Conservation (phyloP, 2,797 vertebrate genomes). For the Capromys pilorides region DNA sequence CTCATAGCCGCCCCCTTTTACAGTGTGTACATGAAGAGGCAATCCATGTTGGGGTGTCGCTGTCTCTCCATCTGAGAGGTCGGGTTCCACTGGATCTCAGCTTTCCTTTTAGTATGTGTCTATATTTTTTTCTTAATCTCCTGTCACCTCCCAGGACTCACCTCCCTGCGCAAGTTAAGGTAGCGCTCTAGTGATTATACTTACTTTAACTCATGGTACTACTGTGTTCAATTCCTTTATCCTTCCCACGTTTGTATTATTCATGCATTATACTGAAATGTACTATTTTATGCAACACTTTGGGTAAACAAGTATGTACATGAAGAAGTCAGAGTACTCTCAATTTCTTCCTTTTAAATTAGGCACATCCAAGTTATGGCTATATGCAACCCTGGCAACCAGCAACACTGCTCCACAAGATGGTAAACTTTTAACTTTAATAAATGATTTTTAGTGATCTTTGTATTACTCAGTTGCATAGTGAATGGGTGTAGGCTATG, state of each 20-base stretch:
- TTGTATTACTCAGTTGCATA: neutral
- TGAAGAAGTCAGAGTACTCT: neutral
- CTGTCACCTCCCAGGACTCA: neutral
- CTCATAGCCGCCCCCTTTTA: neutral
- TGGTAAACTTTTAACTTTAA: neutral
- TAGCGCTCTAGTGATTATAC: neutral
- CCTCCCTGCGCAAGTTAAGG: neutral
- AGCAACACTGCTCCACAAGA: neutral
- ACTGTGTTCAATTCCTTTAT: neutral
- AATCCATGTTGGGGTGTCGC: neutral
- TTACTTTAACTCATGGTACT: neutral
- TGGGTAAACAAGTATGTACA: neutral
- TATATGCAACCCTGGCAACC: neutral
- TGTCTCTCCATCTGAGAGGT: neutral
- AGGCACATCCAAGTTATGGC: neutral
- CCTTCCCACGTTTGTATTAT: neutral
- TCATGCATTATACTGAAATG: neutral
- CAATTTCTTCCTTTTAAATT: neutral
- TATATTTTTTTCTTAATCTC: neutral
- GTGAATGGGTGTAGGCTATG: neutral
- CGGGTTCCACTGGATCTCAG: neutral
- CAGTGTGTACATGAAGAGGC: neutral
- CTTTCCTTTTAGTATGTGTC: neutral
- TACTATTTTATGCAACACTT: neutral
- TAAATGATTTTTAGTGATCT: neutral